Evolutionary conservation across 37 sponge, comb jelly and placozoan genomes (phyloP), one percentile per base, ranked within the genome.

Genomic region (Cladorhizidae sp.): DNA sequence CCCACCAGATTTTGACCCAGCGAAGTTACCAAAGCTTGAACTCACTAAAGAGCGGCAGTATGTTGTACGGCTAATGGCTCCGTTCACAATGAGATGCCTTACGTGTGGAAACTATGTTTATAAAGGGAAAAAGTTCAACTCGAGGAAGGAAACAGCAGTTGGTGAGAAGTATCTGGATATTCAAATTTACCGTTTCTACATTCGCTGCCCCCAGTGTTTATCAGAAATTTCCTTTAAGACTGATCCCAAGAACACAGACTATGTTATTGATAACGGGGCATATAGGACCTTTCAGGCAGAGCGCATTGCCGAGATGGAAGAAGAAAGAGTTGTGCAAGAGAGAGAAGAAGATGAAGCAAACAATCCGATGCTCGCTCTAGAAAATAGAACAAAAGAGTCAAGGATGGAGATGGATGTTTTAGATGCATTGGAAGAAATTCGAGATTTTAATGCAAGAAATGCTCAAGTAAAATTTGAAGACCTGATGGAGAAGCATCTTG

Each of bases 51-150:
- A 91, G 26, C 74, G 87, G 2, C 97, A 96, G 52, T 96, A 93
- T 75, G 96, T 95, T 15, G 89, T 98, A 0, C 74, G 99, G 33
- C 51, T 96, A 23, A 98, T 98, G 99, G 94, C 99, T 2, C 99
- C 99, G 0, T 98, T 95, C 77, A 93, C 95, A 22, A 98, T 98
- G 99, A 78, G 96, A 39, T 98, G 96, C 67, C 82, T 89, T 41
- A 96, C 99, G 9, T 98, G 99, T 81, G 99, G 99, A 35, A 91
- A 98, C 62, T 96, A 98, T 67, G 83, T 98, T 26, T 98, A 96
- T 76, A 93, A 96, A 69, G 99, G 99, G 0, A 96, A 89, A 41
- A 98, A 98, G 67, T 98, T 98, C 87, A 98, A 98, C 72, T 91
- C 99, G 2, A 70, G 97, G 20, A 95, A 95, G 33, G 99, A 98